Conservation (phyloP, 2,888 invertebrate genomes). For the Sepioteuthis lessoniana region DNA sequence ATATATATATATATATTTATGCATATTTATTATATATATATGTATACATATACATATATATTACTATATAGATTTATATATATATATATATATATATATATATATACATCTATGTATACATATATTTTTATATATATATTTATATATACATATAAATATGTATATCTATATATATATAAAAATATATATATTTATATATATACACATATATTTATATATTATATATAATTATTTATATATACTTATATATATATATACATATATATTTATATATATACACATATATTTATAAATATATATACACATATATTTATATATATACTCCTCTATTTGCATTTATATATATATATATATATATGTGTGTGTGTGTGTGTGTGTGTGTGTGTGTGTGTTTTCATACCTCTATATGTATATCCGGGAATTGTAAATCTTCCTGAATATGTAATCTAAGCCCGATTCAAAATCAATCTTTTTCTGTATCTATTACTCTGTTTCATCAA, state of each 20-base stretch:
- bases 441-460: no score
- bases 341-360: neutral
- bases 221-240: neutral
- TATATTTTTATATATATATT: neutral
- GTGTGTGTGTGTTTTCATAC: no score
- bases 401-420: no score
- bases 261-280: no score
- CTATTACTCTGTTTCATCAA: no score
- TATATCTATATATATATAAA: neutral
- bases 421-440: no score
- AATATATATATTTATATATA: neutral
- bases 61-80: slow-evolving; percentile 23
- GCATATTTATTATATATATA: no score
- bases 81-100: slow-evolving; percentile 16
- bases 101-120: neutral
- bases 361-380: no score
- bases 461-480: no score
- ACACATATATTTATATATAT: neutral
- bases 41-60: no score
- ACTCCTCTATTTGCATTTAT: no score
- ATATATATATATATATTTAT: no score
- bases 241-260: neutral
- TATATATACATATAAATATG: neutral
- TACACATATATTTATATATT: neutral
- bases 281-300: neutral